Evolutionary conservation across 1,140 invertebrate species (phyloP).

Genomic region (Euschistus heros): DNA sequence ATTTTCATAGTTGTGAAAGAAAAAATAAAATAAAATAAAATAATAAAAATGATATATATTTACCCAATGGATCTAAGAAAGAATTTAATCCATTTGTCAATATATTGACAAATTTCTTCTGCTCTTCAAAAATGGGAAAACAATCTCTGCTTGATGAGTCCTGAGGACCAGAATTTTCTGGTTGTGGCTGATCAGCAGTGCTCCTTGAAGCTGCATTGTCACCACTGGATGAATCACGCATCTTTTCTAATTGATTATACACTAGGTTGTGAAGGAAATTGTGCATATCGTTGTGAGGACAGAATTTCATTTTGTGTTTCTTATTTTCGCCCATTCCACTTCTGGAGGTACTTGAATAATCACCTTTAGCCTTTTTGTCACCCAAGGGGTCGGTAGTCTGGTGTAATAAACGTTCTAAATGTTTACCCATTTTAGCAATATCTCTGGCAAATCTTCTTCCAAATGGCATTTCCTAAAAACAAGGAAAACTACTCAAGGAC

Average conservation of each 20-base stretch:
- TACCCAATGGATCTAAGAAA: neutral
- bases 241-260: no score
- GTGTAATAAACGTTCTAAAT: neutral
- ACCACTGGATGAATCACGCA: no score
- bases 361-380: neutral
- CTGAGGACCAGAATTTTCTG: neutral
- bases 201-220: no score
- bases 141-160: neutral
- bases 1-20: no score
- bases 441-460: neutral
- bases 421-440: neutral
- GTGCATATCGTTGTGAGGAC: no score
- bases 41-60: neutral
- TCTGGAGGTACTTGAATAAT: neutral
- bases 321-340: no score
- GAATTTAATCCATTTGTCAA: neutral
- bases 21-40: no score
- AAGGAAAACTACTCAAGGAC: neutral
- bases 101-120: neutral
- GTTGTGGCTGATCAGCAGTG: neutral
- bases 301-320: no score
- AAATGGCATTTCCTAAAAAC: neutral
- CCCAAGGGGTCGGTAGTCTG: neutral
- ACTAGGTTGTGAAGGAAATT: no score
- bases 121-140: neutral